These are phyloP conservation scores for Holocentrus rufus DNA, from an alignment of 2,797 vertebrate genomes.

Conservation along the genomic window DNA sequence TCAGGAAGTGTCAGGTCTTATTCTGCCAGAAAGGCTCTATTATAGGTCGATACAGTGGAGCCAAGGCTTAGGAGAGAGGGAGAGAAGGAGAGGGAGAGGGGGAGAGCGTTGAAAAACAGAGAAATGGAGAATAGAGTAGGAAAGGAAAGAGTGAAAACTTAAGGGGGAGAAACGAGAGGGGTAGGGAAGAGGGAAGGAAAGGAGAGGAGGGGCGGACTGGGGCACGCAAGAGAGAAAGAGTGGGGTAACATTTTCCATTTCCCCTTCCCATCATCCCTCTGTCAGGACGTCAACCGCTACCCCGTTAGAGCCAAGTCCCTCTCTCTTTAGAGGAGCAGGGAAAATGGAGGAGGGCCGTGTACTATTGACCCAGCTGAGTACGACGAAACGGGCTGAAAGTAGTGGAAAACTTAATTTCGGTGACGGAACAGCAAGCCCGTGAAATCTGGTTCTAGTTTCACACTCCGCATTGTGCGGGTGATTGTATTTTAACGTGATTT, in stretches of 20 bases:
- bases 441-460: conserved; percentile 50
- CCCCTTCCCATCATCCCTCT: conserved; percentile 69
- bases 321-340: conserved; percentile 44
- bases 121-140: neutral
- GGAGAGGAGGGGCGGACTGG: conserved; percentile 33
- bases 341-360: conserved; percentile 44
- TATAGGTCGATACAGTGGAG: conserved; percentile 32
- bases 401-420: conserved; percentile 63
- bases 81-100: neutral
- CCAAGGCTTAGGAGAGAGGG: conserved; percentile 35
- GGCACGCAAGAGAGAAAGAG: conserved; percentile 44
- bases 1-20: conserved; percentile 69
- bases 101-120: conserved; percentile 23
- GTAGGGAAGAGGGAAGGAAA: conserved; percentile 43
- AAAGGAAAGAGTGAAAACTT: conserved; percentile 21
- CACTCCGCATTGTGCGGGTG: conserved; percentile 29
- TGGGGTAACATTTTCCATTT: conserved; percentile 81
- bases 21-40: conserved; percentile 66
- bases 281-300: conserved; percentile 60
- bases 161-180: conserved; percentile 2
- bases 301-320: conserved; percentile 55
- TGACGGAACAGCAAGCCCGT: conserved; percentile 11
- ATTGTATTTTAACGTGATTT: conserved; percentile 30
- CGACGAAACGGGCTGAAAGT: conserved; percentile 43
- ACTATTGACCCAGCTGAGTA: conserved; percentile 67